Base-by-base conservation (phyloP, 2,113 vertebrate species). In the Cyprinodon brontotheroides region DNA sequence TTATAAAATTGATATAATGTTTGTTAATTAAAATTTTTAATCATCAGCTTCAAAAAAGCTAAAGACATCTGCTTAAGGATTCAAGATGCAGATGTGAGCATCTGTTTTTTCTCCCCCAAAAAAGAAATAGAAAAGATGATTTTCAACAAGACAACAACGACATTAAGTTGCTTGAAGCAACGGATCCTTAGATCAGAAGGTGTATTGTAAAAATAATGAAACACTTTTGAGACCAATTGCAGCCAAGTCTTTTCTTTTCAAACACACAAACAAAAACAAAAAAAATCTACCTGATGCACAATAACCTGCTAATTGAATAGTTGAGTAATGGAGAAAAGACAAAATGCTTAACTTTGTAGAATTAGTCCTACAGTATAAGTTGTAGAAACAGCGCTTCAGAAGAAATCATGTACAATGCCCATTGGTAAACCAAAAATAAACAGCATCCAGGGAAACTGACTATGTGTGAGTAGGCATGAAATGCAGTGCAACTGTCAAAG, bases 261-360 rank as follows among this genome's bases (percentile, higher is more conserved):
- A 6, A 20, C 17, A 8, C 3, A 57, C 20, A 57, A 57, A 53
- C 50, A 57, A 20, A 57, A 57, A 57, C 50, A 57, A 39, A 15
- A 38, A 38, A 14, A 63, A 63, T 63, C 61, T 38, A 63, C 61
- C 38, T 63, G 36, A 63, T 37, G 61, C 61, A 29, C 9, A 80
- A 79, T 65, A 86, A 83, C 80, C 71, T 77, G 78, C 84, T 89
- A 77, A 93, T 93, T 92, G 92, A 88, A 92, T 73, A 86, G 81
- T 78, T 59, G 79, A 81, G 36, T 82, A 57, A 20, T n/a, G 8
- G 17, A n/a, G 80, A 83, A 72, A 78, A 89, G 90, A 90, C 81
- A 86, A 92, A 91, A 89, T 83, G 84, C 86, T 87, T 88, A 88
- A 91, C 92, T 77, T 74, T 85, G 86, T 79, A 92, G 70, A 89